These are phyloP conservation scores for Oreotragus oreotragus DNA, from an alignment of 2,113 vertebrate species.

Conservation along the genomic window DNA sequence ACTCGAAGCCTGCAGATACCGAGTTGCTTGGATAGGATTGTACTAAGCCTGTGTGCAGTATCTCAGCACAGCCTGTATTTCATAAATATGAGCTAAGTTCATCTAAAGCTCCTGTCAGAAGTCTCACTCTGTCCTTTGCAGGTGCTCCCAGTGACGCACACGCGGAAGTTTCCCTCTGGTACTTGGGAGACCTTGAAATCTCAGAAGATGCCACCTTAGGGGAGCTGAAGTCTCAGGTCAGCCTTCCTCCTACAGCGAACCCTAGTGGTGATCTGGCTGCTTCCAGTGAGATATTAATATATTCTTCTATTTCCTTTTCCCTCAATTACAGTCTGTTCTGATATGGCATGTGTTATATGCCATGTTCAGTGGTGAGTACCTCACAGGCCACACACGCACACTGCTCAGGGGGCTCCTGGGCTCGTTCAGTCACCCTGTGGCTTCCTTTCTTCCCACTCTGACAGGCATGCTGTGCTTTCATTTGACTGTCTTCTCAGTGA, in stretches of 20 bases:
- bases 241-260: conserved; percentile 15
- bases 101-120: neutral
- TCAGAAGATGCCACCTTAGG: conserved; percentile 86
- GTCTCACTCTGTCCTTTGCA: neutral
- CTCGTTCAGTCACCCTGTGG: conserved; percentile 31
- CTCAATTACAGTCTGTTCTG: conserved; percentile 75
- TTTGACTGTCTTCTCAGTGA: neutral
- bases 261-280: neutral
- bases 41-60: neutral
- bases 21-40: too few species aligned
- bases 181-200: conserved; percentile 87
- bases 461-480: conserved; percentile 63
- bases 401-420: conserved; percentile 34
- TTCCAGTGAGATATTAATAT: conserved; percentile 63
- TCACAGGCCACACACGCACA: conserved; percentile 48
- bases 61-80: neutral
- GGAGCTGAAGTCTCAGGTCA: conserved; percentile 93
- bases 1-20: too few species aligned
- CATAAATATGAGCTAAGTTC: neutral
- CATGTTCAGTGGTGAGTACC: conserved; percentile 77
- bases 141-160: conserved; percentile 41
- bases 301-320: conserved; percentile 73
- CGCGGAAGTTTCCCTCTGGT: conserved; percentile 72
- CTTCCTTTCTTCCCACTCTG: neutral
- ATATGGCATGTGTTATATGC: conserved; percentile 75